Evolutionary conservation across 2,113 vertebrate genomes (phyloP).

Genomic region (Pelvicachromis taeniatus): DNA sequence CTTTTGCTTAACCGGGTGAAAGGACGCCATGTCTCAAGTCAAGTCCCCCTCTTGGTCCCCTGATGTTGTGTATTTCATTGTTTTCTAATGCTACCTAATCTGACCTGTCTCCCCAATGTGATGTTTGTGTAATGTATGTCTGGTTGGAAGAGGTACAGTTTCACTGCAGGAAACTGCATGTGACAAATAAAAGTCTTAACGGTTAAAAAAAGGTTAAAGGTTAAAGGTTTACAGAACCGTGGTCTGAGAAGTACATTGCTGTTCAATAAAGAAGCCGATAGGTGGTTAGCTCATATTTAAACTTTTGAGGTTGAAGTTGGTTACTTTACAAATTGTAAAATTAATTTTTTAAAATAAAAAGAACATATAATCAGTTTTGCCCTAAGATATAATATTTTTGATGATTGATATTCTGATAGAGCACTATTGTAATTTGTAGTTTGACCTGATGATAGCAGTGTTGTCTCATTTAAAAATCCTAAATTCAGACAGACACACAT

Average conservation of each 20-base stretch:
- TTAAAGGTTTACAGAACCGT: not conserved
- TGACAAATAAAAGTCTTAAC: too few relatives aligned
- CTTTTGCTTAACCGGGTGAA: too few relatives aligned
- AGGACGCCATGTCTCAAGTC: too few relatives aligned
- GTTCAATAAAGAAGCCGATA: not conserved
- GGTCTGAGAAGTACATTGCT: not conserved
- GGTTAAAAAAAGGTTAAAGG: too few relatives aligned
- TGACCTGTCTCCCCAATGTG: too few relatives aligned
- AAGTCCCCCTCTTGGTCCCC: too few relatives aligned
- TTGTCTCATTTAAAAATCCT: not conserved
- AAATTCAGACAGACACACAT: not conserved
- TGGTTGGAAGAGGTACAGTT: too few relatives aligned
- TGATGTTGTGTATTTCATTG: too few relatives aligned
- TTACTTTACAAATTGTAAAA: not conserved
- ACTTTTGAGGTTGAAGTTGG: not conserved
- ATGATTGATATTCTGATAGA: not conserved
- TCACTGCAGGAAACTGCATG: too few relatives aligned
- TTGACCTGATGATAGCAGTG: not conserved
- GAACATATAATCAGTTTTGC: not conserved
- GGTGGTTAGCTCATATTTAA: not conserved
- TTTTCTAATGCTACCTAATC: too few relatives aligned
- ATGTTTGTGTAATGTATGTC: too few relatives aligned
- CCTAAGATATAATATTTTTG: not conserved
- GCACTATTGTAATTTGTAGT: not conserved
- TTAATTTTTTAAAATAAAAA: not conserved